These are phyloP conservation scores for Spatulosminthurus flaviceps DNA, from an alignment of 2,888 invertebrate species.

Conservation along the genomic window DNA sequence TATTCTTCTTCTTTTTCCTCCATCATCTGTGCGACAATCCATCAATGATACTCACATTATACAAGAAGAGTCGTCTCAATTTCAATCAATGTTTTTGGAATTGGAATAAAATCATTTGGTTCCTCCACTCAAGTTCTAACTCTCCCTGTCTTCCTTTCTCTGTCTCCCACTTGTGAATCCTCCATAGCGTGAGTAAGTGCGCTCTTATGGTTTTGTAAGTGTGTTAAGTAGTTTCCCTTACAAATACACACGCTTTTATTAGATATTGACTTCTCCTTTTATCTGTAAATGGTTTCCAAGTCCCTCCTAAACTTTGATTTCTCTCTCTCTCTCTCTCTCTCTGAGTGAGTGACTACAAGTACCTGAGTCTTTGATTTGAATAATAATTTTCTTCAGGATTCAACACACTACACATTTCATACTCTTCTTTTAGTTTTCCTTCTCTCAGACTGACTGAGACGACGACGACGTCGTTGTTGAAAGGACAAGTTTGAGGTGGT, in stretches of 20 bases:
- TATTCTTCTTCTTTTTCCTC: too few relatives aligned
- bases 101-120: conserved; percentile 12
- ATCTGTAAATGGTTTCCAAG: too few relatives aligned
- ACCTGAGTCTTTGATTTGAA: background rate
- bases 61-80: conserved; percentile 28
- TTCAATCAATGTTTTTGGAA: conserved; percentile 30
- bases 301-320: conserved; percentile 1
- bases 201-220: background rate
- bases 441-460: background rate
- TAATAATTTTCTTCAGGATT: background rate
- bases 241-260: background rate
- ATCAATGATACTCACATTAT: background rate
- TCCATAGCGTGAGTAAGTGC: conserved; percentile 12
- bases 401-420: background rate
- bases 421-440: background rate
- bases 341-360: too few relatives aligned
- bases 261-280: too few relatives aligned
- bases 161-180: conserved; percentile 22
- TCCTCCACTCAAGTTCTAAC: background rate
- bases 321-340: background rate
- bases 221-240: too few relatives aligned
- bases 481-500: conserved; percentile 24
- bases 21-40: too few relatives aligned
- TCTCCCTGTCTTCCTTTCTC: background rate
- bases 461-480: too few relatives aligned